Base-by-base conservation (phyloP, 2,888 invertebrate species). In the Urechis unicinctus region DNA sequence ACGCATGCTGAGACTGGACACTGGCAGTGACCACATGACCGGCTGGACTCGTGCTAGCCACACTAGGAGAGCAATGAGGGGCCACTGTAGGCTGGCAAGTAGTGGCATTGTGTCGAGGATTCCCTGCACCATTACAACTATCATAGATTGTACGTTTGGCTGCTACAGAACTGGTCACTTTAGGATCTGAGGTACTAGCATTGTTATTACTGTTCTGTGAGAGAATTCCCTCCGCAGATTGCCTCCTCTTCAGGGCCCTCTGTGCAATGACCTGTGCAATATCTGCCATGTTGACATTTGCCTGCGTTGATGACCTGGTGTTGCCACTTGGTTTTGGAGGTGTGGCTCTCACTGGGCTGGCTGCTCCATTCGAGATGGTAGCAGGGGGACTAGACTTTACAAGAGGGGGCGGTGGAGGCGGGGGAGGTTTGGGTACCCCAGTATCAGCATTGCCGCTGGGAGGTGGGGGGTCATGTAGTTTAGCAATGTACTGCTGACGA, bases 401-500 rank as follows among this genome's bases (percentile, higher is more conserved):
- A 4, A 28, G 26, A 21, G 54, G 50, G 21, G 46, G 51, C 26
- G 45, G 46, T 28, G 41, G 50, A 41, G 54, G 50, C 36, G 50
- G 43, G 2, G 28, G 48, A 3, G 44, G 50, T n/a, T 43, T 48
- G 21, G 29, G 43, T 21, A 24, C 43, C 17, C 36, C 36, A 9
- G 26, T 21, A 13, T 25, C 9, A 13, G 48, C 26, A 13, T 2
- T 25, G 6, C 26, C 48, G 26, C 21, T 29, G 25, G 29, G 48
- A 29, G 26, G 48, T 28, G 3, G 29, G 29, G 2, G 48, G 3
- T 25, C 48, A 29, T 54, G 36, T 51, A 55, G 67, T 57, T 66
- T 68, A 53, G 68, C 66, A 21, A 75, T 52, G 54, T 66, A 72
- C 41, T 72, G 70, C 49, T 67, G 70, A 17, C 74, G 53, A 13